These are phyloP conservation scores for Pipra filicauda DNA, from an alignment of 2,113 vertebrate genomes.

Conservation along the genomic window DNA sequence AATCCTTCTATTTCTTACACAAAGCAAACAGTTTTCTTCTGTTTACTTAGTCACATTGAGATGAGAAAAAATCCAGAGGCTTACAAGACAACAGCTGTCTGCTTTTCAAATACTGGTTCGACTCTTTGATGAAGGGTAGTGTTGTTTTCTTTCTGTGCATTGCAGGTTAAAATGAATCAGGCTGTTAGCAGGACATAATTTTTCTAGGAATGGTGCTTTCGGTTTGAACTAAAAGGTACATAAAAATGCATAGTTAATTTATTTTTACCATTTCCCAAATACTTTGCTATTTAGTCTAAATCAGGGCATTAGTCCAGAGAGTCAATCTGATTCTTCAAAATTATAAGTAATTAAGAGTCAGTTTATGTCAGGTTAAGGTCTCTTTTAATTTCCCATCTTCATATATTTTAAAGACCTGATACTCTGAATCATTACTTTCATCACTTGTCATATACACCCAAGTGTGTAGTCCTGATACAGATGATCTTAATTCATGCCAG, in stretches of 20 bases:
- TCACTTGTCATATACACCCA: neutral
- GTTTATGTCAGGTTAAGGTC: neutral
- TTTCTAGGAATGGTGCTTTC: conserved; percentile 8
- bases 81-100: conserved; percentile 34
- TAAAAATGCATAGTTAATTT: neutral
- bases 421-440: neutral
- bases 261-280: neutral
- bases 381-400: neutral
- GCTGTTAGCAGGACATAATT: conserved; percentile 34
- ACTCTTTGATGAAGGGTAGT: conserved; percentile 1
- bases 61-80: conserved; percentile 26
- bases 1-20: neutral
- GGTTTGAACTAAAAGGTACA: neutral
- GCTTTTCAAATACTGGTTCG: conserved; percentile 42
- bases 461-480: neutral
- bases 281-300: neutral
- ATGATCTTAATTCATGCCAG: neutral
- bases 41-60: conserved; percentile 53
- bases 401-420: neutral
- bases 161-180: conserved; percentile 54
- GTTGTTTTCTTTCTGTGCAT: conserved; percentile 47
- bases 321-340: neutral
- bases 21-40: conserved; percentile 36
- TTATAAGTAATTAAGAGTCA: neutral
- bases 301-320: neutral